Evolutionary conservation across 2,888 invertebrate genomes (phyloP).

Genomic region (Ectemnius cavifrons): DNA sequence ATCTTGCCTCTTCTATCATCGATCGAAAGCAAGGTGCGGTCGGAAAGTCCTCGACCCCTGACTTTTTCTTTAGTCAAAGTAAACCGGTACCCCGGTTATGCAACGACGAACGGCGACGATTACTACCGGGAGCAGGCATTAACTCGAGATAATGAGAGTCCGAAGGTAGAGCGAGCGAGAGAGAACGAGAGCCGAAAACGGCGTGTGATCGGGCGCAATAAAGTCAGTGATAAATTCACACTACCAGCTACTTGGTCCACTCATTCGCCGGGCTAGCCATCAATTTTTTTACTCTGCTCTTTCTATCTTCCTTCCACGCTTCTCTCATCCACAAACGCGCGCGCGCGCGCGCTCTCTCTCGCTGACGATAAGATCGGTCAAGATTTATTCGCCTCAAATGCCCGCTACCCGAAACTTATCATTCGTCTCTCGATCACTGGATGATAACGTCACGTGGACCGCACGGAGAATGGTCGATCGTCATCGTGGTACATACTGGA

Average conservation of each 20-base stretch:
- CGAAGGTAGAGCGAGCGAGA: not conserved
- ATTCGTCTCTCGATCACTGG: constrained; percentile 40
- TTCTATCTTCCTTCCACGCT: not conserved
- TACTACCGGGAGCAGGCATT: constrained; percentile 18
- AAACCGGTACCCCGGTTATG: constrained; percentile 36
- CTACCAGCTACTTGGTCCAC: constrained; percentile 3
- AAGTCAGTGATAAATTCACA: constrained; percentile 31
- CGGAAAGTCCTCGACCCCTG: constrained; percentile 58
- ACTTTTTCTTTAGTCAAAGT: constrained; percentile 46
- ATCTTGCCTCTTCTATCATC: not conserved
- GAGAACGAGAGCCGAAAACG: constrained; percentile 8
- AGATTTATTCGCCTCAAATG: constrained; percentile 17
- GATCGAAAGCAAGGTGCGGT: constrained; percentile 3
- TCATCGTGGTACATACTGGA: not conserved
- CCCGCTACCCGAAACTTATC: constrained; percentile 27
- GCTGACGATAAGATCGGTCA: constrained; percentile 6
- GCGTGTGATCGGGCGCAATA: constrained; percentile 20
- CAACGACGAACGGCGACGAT: constrained; percentile 17
- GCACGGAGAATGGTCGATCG: no score
- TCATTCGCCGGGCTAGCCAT: constrained; percentile 10
- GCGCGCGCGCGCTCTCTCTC: no score
- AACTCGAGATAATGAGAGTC: constrained; percentile 29
- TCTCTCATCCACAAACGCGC: no score
- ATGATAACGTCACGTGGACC: constrained; percentile 32
- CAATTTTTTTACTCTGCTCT: constrained; percentile 11